phyloP scores from a whole-genome alignment of 2,113 vertebrate species.

The Lucifuga dentata region DNA sequence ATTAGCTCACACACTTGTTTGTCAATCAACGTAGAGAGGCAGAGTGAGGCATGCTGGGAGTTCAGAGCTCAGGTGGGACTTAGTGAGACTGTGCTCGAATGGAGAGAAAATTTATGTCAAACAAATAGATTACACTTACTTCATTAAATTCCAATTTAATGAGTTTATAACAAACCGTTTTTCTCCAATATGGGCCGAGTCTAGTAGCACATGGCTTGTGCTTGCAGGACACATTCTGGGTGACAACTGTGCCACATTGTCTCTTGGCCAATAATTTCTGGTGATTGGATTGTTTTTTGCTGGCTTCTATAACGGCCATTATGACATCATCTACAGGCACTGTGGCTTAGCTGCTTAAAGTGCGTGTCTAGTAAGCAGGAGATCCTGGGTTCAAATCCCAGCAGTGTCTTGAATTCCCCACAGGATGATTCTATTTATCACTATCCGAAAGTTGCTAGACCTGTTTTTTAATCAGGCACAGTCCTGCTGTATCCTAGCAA shows the following conservation, averaged over 20 bases:
- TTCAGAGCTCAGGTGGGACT: constrained; percentile 2
- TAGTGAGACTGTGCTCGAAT: background rate
- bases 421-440: too few relatives aligned
- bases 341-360: too few relatives aligned
- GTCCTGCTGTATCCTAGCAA: too few relatives aligned
- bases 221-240: background rate
- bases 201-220: accelerated
- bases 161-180: constrained; percentile 37
- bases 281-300: too few relatives aligned
- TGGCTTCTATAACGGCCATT: too few relatives aligned
- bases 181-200: constrained; percentile 13
- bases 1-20: background rate
- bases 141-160: constrained; percentile 47
- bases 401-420: too few relatives aligned
- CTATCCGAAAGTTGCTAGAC: too few relatives aligned
- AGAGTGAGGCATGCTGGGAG: background rate
- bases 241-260: background rate
- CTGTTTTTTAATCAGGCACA: too few relatives aligned
- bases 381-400: too few relatives aligned
- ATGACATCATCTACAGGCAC: too few relatives aligned
- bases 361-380: too few relatives aligned
- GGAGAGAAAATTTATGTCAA: constrained; percentile 38
- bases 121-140: constrained; percentile 36
- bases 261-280: too few relatives aligned
- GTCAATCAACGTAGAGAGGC: background rate